Evolutionary conservation across 1,140 invertebrate species (phyloP).

Genomic region (Galendromus occidentalis): DNA sequence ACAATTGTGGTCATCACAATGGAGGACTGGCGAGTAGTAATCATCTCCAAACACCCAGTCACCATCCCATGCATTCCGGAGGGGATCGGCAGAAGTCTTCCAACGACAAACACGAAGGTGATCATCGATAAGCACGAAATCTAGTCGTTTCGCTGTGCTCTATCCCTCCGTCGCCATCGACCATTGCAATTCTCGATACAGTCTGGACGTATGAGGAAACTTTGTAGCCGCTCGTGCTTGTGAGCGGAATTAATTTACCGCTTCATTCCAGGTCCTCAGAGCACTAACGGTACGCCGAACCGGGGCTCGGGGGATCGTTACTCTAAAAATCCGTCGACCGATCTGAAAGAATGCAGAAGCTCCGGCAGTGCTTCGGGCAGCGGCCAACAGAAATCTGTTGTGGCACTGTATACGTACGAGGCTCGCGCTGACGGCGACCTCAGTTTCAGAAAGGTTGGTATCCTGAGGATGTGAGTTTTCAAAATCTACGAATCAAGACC

Average conservation of each 20-base stretch:
- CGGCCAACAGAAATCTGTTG: conserved; percentile 42
- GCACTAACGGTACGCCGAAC: neutral
- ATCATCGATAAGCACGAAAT: too few species aligned
- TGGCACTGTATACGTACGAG: conserved; percentile 74
- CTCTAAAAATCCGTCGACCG: neutral
- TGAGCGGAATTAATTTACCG: too few species aligned
- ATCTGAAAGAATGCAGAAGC: neutral
- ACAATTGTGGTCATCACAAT: neutral
- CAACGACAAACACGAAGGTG: too few species aligned
- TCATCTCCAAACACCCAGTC: conserved; percentile 7
- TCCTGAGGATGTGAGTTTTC: conserved; percentile 23
- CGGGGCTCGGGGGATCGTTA: conserved; percentile 10
- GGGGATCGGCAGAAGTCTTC: too few species aligned
- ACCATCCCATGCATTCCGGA: neutral
- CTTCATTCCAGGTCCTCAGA: conserved; percentile 11
- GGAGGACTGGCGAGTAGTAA: neutral
- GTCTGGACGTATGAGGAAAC: too few species aligned
- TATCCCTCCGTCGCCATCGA: too few species aligned
- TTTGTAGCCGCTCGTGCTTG: too few species aligned
- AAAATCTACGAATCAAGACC: too few species aligned
- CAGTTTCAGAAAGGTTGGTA: conserved; percentile 40
- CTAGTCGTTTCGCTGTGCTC: too few species aligned
- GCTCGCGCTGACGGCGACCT: conserved; percentile 71
- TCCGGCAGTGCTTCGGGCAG: neutral
- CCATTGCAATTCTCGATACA: too few species aligned